Evolutionary conservation across 1,140 invertebrate species (phyloP).

Genomic region (Cataglyphis hispanica): DNA sequence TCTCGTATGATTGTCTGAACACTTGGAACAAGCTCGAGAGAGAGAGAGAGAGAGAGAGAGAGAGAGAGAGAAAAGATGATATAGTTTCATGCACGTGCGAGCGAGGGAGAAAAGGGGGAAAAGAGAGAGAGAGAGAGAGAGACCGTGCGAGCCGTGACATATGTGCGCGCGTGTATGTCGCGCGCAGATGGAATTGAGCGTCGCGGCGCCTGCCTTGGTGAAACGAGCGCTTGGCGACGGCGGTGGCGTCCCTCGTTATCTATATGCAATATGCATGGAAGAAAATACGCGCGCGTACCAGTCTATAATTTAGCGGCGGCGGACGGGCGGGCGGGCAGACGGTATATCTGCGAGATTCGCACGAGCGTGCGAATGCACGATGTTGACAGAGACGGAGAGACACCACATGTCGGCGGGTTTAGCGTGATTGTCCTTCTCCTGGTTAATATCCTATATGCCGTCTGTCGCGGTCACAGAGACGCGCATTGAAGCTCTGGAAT

Average conservation of each 20-base stretch:
- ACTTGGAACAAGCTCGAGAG: not conserved
- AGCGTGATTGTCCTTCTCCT: not conserved
- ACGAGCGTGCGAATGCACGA: not conserved
- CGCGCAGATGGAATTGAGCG: slow-evolving; percentile 3
- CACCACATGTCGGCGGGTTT: not conserved
- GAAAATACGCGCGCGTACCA: slow-evolving; percentile 32
- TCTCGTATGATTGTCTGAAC: slow-evolving; percentile 18
- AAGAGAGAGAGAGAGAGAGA: not conserved
- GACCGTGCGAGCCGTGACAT: slow-evolving; percentile 36
- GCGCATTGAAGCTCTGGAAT: not conserved
- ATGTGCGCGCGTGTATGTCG: not conserved
- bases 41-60: not conserved
- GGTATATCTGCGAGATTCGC: not conserved
- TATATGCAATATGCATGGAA: slow-evolving; percentile 51
- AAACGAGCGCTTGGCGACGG: not conserved
- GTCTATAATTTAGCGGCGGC: slow-evolving; percentile 48
- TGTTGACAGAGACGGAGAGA: slow-evolving; percentile 35
- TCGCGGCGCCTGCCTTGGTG: slow-evolving; percentile 3
- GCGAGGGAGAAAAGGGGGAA: not conserved
- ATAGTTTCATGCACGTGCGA: not conserved
- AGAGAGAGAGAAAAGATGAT: not conserved
- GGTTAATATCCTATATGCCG: slow-evolving; percentile 11
- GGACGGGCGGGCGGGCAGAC: not conserved
- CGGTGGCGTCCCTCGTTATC: slow-evolving; percentile 47
- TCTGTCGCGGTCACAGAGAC: slow-evolving; percentile 22